Evolutionary conservation across 1,140 invertebrate species (phyloP), one percentile per base, ranked within the genome.

Genomic region (Lasaia peninsularis): DNA sequence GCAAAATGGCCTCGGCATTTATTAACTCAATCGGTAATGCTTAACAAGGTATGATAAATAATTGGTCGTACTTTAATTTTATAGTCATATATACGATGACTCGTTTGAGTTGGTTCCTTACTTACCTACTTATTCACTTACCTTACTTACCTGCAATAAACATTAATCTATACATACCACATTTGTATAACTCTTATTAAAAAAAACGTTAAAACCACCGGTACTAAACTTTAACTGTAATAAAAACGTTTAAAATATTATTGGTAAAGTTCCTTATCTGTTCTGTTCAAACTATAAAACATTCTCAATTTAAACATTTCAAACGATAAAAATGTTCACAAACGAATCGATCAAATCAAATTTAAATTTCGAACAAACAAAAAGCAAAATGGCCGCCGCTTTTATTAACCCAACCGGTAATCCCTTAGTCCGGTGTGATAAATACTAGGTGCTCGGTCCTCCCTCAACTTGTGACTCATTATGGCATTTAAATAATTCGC

Each of bases 291-390:
- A 49, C 14, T 48, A 44, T 24, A 50, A 33, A 58, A 55, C 34
- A 52, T 10, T 5, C 34, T 10, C 31, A 20, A 52, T 28, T 35
- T 37, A 32, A 44, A 67, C 63, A 65, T 28, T 28, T 28, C 24
- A 11, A 48, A 21, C 40, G 18, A 48, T 48, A 21, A 48, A 44
- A 20, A 40, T 40, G 11, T 53, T 58, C 61, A 58, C 65, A 76
- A 72, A 78, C 67, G 68, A 67, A 81, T 81, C 60, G 66, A 62
- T 48, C 40, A 48, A 48, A 48, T n/a, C 40, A 48, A 80, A 77
- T 81, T 75, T 71, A 58, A 78, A 79, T 75, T 79, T 72, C 56
- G 64, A 75, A 75, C 60, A 70, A 77, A 77, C 75, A 81, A 80
- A 75, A 78, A 68, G 35, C 63, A 77, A 78, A 79, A 81, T 75